These are phyloP conservation scores for Rhagoletis zephyria DNA, from an alignment of 1,140 invertebrate species.

Conservation along the genomic window DNA sequence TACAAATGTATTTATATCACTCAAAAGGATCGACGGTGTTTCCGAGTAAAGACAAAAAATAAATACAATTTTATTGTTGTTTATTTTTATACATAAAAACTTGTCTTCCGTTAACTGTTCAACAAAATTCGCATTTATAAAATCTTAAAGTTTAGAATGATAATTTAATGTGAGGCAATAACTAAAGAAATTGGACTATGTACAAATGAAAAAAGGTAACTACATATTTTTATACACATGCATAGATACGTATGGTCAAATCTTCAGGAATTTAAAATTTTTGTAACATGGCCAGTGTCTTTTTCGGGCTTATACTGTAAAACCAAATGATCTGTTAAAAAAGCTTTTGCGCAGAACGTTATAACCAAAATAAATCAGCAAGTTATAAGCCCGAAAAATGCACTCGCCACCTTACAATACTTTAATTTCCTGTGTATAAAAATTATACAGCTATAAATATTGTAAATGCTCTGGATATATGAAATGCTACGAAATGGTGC, in stretches of 20 bases:
- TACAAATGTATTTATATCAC: conserved; percentile 77
- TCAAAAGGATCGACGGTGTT: conserved; percentile 63
- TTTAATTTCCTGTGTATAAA: not conserved
- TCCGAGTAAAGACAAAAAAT: conserved; percentile 67
- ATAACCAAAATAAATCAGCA: too few species aligned
- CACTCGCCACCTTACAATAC: too few species aligned
- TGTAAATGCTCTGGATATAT: conserved; percentile 20
- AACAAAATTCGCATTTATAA: conserved; percentile 21
- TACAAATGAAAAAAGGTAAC: conserved; percentile 53
- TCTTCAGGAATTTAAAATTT: too few species aligned
- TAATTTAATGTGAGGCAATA: conserved; percentile 25
- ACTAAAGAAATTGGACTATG: conserved; percentile 53
- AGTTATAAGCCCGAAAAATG: too few species aligned
- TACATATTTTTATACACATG: conserved; percentile 23
- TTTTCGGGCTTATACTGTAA: too few species aligned
- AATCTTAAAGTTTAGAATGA: conserved; percentile 5
- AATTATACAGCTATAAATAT: conserved; percentile 50
- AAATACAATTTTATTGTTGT: conserved; percentile 26
- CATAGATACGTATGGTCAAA: not conserved
- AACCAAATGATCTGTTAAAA: too few species aligned
- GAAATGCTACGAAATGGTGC: conserved; percentile 24
- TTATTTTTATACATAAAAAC: conserved; percentile 29
- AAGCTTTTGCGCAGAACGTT: too few species aligned
- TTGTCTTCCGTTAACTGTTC: not conserved
- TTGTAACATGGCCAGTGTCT: too few species aligned